A percentile compares a stretch with the other conserved stretches of the same genome.
phyloP scores from a whole-genome alignment of 2,888 invertebrate genomes.

The Acronicta psi region DNA sequence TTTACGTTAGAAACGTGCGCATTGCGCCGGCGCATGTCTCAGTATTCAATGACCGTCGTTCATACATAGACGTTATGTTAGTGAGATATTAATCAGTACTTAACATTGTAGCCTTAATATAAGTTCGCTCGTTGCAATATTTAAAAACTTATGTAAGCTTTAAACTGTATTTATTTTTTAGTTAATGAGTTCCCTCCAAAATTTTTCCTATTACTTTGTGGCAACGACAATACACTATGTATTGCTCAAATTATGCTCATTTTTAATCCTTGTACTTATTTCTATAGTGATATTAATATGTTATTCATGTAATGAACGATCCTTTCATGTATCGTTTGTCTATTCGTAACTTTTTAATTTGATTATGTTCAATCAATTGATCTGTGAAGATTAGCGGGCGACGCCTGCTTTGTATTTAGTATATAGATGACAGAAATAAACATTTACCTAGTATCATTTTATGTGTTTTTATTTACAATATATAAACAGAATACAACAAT shows the following conservation, averaged over 20 bases:
- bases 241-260: constrained; percentile 87
- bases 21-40: constrained; percentile 17
- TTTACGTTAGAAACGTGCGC: constrained; percentile 7
- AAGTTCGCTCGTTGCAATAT: constrained; percentile 77
- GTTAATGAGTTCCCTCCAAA: constrained; percentile 72
- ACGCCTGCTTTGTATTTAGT: constrained; percentile 78
- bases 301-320: constrained; percentile 59
- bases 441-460: constrained; percentile 81
- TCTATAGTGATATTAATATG: constrained; percentile 68
- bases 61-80: constrained; percentile 54
- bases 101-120: constrained; percentile 57
- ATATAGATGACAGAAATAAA: constrained; percentile 85
- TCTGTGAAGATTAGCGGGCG: constrained; percentile 76
- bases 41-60: constrained; percentile 35
- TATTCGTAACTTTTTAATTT: constrained; percentile 48
- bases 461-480: constrained; percentile 62
- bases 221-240: constrained; percentile 83
- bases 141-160: constrained; percentile 72
- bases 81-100: constrained; percentile 62
- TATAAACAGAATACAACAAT: constrained; percentile 31
- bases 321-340: constrained; percentile 46
- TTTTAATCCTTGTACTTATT: constrained; percentile 69
- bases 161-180: constrained; percentile 68
- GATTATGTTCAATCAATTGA: constrained; percentile 69
- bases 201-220: constrained; percentile 63